Evolutionary conservation across 2,797 vertebrate species (phyloP), one percentile per base, ranked within the genome.

Genomic region (Alca torda): DNA sequence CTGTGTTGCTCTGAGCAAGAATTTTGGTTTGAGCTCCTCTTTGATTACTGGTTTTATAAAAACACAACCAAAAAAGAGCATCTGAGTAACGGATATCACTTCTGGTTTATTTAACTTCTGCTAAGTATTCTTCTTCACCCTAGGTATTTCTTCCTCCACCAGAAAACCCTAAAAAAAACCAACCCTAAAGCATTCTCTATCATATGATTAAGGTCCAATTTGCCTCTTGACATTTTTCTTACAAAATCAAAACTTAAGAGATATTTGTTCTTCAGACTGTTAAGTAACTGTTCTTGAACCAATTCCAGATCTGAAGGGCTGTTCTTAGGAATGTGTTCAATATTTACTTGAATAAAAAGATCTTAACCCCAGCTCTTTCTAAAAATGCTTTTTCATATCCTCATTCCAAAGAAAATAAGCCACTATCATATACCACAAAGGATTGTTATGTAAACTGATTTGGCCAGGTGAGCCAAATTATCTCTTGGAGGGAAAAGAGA

Each of bases 211-310:
- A 77, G 9, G 23, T 81, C 5, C 33, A 61, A 23, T 51, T 13
- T 90, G 5, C 18, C 23, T 46, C 45, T 82, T 30, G 16, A 53
- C 17, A 35, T 93, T 79, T 82, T 87, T 82, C 51, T 88, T 81
- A 59, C 11, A 86, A 83, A 86, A 77, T 24, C 39, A 67, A 79
- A 90, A 68, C 46, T 33, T 46, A 5, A 7, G 30, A 53, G 43
- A 57, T 87, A 69, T 83, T 93, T 89, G 54, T 60, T 87, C 50
- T 95, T 89, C 31, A 53, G 64, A 48, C 17, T 43, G 87, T 97
- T 97, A 93, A 93, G 84, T 95, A 97, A 97, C 92, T 88, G 82
- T 95, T 77, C 87, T 95, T 97, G 96, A 96, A 74, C 37, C 10
- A 45, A 3, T 45, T 90, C 95, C 95, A 94, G 50, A 61, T 90